Evolutionary conservation across 2,797 vertebrate genomes (phyloP).

Genomic region (Parambassis ranga): DNA sequence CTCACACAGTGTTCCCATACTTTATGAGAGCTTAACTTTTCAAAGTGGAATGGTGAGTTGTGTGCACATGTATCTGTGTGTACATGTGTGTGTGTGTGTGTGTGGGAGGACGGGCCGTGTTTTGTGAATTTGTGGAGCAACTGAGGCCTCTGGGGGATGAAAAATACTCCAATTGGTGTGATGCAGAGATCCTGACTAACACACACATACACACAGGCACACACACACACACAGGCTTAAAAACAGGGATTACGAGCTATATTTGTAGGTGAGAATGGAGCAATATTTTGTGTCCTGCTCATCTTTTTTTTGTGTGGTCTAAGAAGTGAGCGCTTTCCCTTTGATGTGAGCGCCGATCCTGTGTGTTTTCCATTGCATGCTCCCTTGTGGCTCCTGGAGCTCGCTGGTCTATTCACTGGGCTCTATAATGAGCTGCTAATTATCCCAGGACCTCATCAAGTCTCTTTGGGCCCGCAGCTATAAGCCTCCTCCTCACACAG

Average conservation of each 20-base stretch:
- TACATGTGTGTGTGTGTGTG: slow-evolving; percentile 3
- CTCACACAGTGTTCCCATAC: slow-evolving; percentile 25
- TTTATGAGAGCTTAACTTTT: slow-evolving; percentile 31
- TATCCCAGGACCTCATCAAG: slow-evolving; percentile 73
- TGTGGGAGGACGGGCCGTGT: slow-evolving; percentile 18
- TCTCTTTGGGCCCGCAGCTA: slow-evolving; percentile 51
- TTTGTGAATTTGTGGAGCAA: slow-evolving; percentile 50
- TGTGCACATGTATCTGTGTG: not conserved
- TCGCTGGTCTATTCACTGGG: slow-evolving; percentile 56
- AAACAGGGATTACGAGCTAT: slow-evolving; percentile 64
- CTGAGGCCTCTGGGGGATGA: slow-evolving; percentile 34
- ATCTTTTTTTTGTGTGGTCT: slow-evolving; percentile 42
- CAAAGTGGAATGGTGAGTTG: slow-evolving; percentile 4
- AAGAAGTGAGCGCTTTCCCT: slow-evolving; percentile 46
- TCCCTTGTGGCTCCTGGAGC: slow-evolving; percentile 52
- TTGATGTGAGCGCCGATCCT: slow-evolving; percentile 61
- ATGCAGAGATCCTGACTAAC: slow-evolving; percentile 28
- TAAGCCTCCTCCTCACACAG: slow-evolving; percentile 54
- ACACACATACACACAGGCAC: slow-evolving; percentile 15
- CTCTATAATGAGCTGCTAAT: slow-evolving; percentile 75
- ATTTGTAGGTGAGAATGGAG: slow-evolving; percentile 66
- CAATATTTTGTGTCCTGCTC: slow-evolving; percentile 37
- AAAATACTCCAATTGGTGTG: slow-evolving; percentile 38
- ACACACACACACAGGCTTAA: slow-evolving; percentile 33
- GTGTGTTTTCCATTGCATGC: slow-evolving; percentile 46